phyloP scores from a whole-genome alignment of 2,797 vertebrate species.

The Arremon aurantiirostris region DNA sequence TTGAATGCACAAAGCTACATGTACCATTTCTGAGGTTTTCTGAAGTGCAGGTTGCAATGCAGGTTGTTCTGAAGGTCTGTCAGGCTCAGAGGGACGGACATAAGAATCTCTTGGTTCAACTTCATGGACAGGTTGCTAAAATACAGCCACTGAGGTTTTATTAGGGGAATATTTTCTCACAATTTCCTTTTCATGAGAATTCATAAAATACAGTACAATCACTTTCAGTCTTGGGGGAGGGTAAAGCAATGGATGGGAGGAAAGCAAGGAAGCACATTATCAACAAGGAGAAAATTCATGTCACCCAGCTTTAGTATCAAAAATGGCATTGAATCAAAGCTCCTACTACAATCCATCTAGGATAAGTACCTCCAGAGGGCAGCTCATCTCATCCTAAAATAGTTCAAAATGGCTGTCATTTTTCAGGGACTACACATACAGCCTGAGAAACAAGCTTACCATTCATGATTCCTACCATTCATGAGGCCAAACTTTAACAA shows the following conservation, averaged over 20 bases:
- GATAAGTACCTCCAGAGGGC: background rate
- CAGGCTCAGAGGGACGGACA: background rate
- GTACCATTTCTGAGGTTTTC: constrained; percentile 26
- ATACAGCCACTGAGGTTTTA: constrained; percentile 19
- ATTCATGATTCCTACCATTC: background rate
- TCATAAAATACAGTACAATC: background rate
- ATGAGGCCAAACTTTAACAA: background rate
- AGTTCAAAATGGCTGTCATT: background rate
- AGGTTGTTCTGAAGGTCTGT: background rate
- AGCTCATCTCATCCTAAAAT: background rate
- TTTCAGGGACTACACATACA: background rate
- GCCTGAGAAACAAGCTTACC: background rate
- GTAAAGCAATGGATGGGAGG: background rate
- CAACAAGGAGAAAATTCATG: background rate
- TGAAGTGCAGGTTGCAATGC: background rate
- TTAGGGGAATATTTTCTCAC: background rate
- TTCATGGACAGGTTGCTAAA: constrained; percentile 16
- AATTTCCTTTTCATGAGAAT: background rate
- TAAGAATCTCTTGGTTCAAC: background rate
- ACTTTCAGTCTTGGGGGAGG: background rate
- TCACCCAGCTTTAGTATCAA: background rate
- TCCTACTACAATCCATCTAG: background rate
- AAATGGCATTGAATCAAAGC: background rate
- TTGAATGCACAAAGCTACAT: background rate
- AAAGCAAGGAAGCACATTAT: background rate